Percentiles rank a stretch among this genome's conserved stretches.
Conservation (phyloP, 2,113 vertebrate genomes). For the Vimba vimba region DNA sequence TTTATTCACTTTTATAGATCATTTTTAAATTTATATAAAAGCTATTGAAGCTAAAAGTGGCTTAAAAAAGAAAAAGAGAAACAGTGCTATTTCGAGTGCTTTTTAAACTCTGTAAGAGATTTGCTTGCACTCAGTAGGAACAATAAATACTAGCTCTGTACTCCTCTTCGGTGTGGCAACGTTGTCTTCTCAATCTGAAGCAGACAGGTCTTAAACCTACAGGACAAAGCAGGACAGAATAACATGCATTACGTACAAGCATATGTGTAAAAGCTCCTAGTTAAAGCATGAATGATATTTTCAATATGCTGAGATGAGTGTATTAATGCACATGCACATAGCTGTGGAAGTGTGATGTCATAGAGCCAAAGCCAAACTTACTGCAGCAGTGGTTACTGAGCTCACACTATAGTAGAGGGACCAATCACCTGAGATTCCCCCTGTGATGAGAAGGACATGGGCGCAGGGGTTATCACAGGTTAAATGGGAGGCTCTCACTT, state of each 20-base stretch:
- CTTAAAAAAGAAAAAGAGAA: slow-evolving; percentile 41
- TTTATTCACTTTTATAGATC: slow-evolving; percentile 44
- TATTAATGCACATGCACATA: slow-evolving; percentile 27
- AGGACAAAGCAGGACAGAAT: not conserved
- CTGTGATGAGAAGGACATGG: slow-evolving; percentile 62
- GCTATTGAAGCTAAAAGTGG: slow-evolving; percentile 56
- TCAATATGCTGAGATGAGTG: slow-evolving; percentile 24
- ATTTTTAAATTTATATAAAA: slow-evolving; percentile 52
- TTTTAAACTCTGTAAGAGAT: slow-evolving; percentile 42
- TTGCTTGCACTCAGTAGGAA: slow-evolving; percentile 25
- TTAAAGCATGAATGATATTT: not conserved
- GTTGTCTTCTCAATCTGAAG: slow-evolving; percentile 41
- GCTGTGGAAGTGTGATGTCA: slow-evolving; percentile 28
- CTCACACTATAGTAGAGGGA: slow-evolving; percentile 83
- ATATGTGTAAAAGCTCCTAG: not conserved
- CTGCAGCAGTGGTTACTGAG: slow-evolving; percentile 61
- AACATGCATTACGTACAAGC: not conserved
- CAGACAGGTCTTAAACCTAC: slow-evolving; percentile 59
- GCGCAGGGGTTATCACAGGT: slow-evolving; percentile 49
- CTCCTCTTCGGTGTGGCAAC: slow-evolving; percentile 22
- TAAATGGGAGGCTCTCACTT: slow-evolving; percentile 5
- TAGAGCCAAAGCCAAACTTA: slow-evolving; percentile 72
- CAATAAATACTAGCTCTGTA: slow-evolving; percentile 50
- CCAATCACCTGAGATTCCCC: slow-evolving; percentile 76
- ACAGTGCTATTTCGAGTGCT: slow-evolving; percentile 63